Evolutionary conservation across 2,113 vertebrate genomes (phyloP).

Genomic region (Sander vitreus): DNA sequence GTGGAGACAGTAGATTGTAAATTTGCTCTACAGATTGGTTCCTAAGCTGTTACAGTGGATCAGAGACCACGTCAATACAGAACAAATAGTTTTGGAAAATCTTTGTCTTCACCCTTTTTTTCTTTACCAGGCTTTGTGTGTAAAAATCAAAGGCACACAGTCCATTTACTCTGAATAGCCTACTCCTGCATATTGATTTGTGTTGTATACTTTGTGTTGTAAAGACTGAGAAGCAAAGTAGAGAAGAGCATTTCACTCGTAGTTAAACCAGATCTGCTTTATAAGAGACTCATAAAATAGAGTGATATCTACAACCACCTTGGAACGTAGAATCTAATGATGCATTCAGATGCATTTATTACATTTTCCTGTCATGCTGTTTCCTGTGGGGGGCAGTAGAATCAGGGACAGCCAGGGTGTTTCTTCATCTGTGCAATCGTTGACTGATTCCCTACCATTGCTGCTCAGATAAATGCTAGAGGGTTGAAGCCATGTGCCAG

Average conservation of each 20-base stretch:
- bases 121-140: constrained; percentile 18
- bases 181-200: constrained; percentile 55
- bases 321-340: constrained; percentile 28
- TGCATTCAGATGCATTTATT: constrained; percentile 49
- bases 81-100: background rate
- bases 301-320: constrained; percentile 47
- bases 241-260: constrained; percentile 39
- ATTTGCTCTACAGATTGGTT: constrained; percentile 52
- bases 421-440: constrained; percentile 34
- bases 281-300: constrained; percentile 56
- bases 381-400: constrained; percentile 74
- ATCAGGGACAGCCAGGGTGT: constrained; percentile 52
- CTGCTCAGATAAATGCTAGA: constrained; percentile 64
- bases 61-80: background rate
- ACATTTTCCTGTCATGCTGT: constrained; percentile 33
- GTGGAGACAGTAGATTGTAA: constrained; percentile 58
- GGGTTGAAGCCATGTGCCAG: constrained; percentile 66
- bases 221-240: constrained; percentile 42
- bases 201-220: constrained; percentile 33
- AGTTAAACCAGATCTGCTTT: constrained; percentile 47
- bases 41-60: constrained; percentile 19
- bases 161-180: constrained; percentile 42
- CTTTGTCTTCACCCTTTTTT: background rate
- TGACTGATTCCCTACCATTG: constrained; percentile 45
- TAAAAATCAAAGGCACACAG: constrained; percentile 47